Evolutionary conservation across 1,140 invertebrate genomes (phyloP), one percentile per base, ranked within the genome.

Genomic region (Drosophila bocki): DNA sequence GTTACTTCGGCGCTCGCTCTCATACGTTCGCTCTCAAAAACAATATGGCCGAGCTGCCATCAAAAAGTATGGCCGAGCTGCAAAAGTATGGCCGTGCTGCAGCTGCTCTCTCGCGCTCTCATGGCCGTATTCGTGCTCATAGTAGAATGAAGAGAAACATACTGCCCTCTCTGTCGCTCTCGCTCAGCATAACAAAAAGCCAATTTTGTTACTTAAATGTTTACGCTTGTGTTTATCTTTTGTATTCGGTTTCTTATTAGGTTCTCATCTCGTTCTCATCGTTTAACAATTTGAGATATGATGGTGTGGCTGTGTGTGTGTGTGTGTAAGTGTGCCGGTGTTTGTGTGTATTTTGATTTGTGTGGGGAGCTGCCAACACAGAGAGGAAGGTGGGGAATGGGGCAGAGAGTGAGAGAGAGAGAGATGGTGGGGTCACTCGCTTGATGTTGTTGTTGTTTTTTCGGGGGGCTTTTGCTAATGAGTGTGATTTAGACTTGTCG

Each of bases 151-250:
- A 48, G 47, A 48, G 47, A 26, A 13, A n/a, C 22, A 48, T 48
- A 35, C 45, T 33, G 63, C 60, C 70, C 50, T 45, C 48, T 75
- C 26, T 29, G 29, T 59, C 33, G 45, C 45, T 44, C 57, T 63
- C 67, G 80, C 63, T 44, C 60, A 67, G 69, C 88, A 90, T 88
- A 88, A 91, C 88, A 91, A 91, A 91, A 91, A 91, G 88, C 88
- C 88, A 91, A 91, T 91, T 91, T 91, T 91, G 88, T 91, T 91
- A 91, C 88, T 91, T 91, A 91, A 91, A 91, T 91, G 88, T 91
- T 91, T 91, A 91, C 88, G 88, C 88, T 91, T 88, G 88, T 91
- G 88, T 91, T 91, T 91, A 91, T 91, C 88, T 91, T 91, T 91
- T 91, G 88, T 91, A 91, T 91, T 91, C 88, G 88, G 88, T 91